A percentile compares a stretch with the other conserved stretches of the same genome.
These are phyloP conservation scores for Steinernema carpocapsae DNA, from an alignment of 2,888 invertebrate species.

Conservation along the genomic window DNA sequence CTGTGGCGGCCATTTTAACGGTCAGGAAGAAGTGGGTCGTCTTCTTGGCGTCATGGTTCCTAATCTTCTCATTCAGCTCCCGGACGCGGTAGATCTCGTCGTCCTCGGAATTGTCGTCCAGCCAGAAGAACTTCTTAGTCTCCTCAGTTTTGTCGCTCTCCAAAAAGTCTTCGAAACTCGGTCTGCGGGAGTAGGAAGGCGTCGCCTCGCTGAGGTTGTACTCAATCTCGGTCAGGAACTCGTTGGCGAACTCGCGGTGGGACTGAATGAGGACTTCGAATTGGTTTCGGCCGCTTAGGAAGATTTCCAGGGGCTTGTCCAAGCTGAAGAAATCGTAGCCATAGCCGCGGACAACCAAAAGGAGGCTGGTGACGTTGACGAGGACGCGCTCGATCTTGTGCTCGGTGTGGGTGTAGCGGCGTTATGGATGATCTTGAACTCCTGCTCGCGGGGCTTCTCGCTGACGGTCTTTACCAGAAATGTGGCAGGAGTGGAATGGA, in stretches of 20 bases:
- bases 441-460: neutral
- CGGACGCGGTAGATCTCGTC: neutral
- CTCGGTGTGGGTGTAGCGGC: conserved; percentile 13
- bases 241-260: neutral
- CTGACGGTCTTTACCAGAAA: neutral
- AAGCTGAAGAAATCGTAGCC: neutral
- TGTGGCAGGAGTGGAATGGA: neutral
- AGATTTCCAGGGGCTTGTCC: neutral
- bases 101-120: conserved; percentile 9
- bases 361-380: neutral
- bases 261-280: neutral
- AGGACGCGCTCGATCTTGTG: neutral
- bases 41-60: neutral
- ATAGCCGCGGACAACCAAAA: neutral
- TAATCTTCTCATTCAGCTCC: neutral
- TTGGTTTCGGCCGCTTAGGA: neutral
- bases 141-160: neutral
- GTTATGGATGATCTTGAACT: neutral
- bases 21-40: neutral
- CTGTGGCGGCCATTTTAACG: neutral
- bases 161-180: neutral
- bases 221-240: neutral
- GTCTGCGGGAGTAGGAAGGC: neutral
- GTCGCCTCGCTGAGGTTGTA: neutral
- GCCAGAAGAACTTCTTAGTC: neutral